Conservation (phyloP, 2,888 invertebrate species). For the Xylota segnis region DNA sequence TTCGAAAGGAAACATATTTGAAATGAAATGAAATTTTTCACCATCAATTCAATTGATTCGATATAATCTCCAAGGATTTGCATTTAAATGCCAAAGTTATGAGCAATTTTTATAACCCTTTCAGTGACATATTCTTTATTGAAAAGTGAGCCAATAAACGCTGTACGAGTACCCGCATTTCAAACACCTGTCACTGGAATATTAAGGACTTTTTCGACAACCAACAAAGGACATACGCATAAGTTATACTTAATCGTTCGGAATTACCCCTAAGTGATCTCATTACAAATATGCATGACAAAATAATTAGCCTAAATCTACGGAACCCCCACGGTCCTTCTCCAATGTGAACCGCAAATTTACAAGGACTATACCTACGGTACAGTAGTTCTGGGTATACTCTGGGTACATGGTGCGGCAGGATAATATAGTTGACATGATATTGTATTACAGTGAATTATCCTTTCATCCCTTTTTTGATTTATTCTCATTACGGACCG, state of each 20-base stretch:
- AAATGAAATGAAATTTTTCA: neutral
- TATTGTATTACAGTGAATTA: conserved; percentile 74
- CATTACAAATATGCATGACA: conserved; percentile 65
- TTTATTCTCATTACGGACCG: conserved; percentile 69
- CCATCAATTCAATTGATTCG: conserved; percentile 27
- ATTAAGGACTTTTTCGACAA: neutral
- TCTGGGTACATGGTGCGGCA: conserved; percentile 19
- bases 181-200: conserved; percentile 52
- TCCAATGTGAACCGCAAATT: conserved; percentile 52
- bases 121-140: conserved; percentile 6
- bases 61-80: conserved; percentile 36
- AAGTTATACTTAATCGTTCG: conserved; percentile 37
- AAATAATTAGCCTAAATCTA: conserved; percentile 70
- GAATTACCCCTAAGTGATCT: conserved; percentile 73
- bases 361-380: neutral
- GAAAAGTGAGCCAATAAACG: neutral
- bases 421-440: conserved; percentile 71
- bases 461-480: conserved; percentile 75
- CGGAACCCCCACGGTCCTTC: conserved; percentile 63
- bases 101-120: conserved; percentile 28
- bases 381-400: too few species aligned
- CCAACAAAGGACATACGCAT: conserved; percentile 9
- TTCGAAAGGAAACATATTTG: neutral
- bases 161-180: conserved; percentile 48
- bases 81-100: conserved; percentile 22